Evolutionary conservation across 2,113 vertebrate species (phyloP).

Genomic region (Pao palembangensis): DNA sequence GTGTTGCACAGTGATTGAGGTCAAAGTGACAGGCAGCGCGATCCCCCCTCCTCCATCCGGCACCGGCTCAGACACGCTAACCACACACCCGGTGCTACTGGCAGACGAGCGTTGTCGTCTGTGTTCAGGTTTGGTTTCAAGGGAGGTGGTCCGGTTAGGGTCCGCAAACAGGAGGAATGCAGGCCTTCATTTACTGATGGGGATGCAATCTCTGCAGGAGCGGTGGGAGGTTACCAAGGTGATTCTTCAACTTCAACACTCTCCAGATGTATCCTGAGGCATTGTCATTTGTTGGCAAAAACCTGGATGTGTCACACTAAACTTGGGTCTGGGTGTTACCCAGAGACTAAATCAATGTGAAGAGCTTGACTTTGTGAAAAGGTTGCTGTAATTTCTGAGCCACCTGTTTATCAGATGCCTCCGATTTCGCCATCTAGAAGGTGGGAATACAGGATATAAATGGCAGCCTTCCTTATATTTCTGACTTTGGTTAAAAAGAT

Average conservation of each 20-base stretch:
- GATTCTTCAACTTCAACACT: constrained; percentile 62
- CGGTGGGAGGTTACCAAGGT: constrained; percentile 53
- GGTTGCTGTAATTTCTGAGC: constrained; percentile 46
- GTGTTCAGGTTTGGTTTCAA: constrained; percentile 9
- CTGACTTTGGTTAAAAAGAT: constrained; percentile 41
- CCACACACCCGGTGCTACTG: constrained; percentile 22
- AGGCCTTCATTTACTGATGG: constrained; percentile 39
- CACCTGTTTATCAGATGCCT: constrained; percentile 57
- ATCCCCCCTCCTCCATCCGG: constrained; percentile 1
- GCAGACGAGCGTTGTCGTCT: constrained; percentile 19
- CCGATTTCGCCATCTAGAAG: constrained; percentile 41
- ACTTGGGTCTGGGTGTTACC: constrained; percentile 61
- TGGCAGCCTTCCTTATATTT: constrained; percentile 39
- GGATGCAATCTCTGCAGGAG: constrained; percentile 38
- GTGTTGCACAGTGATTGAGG: constrained; percentile 68
- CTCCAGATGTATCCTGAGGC: constrained; percentile 47
- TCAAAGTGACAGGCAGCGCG: constrained; percentile 54
- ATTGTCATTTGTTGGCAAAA: constrained; percentile 60
- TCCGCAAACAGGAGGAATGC: constrained; percentile 40
- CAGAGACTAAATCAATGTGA: constrained; percentile 61
- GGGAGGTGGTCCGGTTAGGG: constrained; percentile 28
- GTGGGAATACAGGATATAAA: constrained; percentile 45
- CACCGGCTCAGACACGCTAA: background rate
- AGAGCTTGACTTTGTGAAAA: constrained; percentile 63
- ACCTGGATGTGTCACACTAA: constrained; percentile 36